Evolutionary conservation across 2,888 invertebrate species (phyloP), one percentile per base, ranked within the genome.

Genomic region (Diloba caeruleocephala): DNA sequence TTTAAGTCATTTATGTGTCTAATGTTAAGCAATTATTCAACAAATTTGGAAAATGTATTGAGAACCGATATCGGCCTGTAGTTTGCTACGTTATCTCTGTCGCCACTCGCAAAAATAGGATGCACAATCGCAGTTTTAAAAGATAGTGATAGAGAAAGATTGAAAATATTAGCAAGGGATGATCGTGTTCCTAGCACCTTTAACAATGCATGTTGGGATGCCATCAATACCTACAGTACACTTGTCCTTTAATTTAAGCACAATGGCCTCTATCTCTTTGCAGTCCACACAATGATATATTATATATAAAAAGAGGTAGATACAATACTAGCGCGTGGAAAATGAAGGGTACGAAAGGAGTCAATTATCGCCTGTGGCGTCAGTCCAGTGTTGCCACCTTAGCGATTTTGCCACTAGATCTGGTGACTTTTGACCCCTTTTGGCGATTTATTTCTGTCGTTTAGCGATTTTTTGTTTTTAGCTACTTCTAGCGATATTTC

Each of bases 1-100:
- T 15, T 9, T 9, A 15, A 9, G 14, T 6, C 3, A 31, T 3
- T 31, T 14, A 31, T 21, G 2, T 7, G 21, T 21, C 32, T 32
- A 12, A 4, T 32, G n/a, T 32, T 32, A n/a, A 32, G 15, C 4
- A 32, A 2, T 15, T 32, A 17, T 32, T 32, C 32, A 2, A 32
- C 15, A n/a, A 32, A 17, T 32, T 32, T 32, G 2, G 32, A 32
- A 8, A 31, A 13, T 8, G 14, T 14, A 9, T 6, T 10, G 5
- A 31, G 31, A 3, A 31, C 14, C 6, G 31, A 31, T 31, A 31
- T 31, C 7, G 31, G 31, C 14, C 31, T 31, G 14, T 31, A 31
- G 8, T 31, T 31, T 8, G 14, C 8, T 7, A 14, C 14, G 9
- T 3, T 8, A 9, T 8, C 14, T 8, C 14, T 31, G 14, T 14